Evolutionary conservation across 2,888 invertebrate species (phyloP).

Genomic region (Lithosia quadra): DNA sequence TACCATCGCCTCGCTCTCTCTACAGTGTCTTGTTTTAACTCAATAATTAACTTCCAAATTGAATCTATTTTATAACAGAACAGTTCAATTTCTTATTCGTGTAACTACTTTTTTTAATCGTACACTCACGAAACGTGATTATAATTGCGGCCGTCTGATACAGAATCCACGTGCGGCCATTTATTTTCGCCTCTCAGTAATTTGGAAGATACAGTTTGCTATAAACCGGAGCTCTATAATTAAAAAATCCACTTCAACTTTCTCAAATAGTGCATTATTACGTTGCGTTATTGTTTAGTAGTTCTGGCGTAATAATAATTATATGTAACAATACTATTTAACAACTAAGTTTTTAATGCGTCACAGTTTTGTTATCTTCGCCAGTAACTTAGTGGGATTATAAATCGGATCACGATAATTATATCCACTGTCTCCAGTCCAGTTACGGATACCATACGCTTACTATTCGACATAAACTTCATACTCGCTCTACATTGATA

Average conservation of each 20-base stretch:
- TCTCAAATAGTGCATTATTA: constrained; percentile 42
- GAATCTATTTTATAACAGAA: neutral
- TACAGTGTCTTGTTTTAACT: neutral
- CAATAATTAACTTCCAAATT: neutral
- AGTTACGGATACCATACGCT: no score
- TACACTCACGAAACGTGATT: constrained; percentile 8
- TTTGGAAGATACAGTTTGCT: constrained; percentile 22
- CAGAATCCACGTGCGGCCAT: constrained; percentile 9
- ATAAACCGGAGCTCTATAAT: constrained; percentile 36
- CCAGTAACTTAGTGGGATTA: no score
- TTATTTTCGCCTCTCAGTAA: constrained; percentile 15
- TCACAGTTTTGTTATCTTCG: neutral
- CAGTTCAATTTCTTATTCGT: neutral
- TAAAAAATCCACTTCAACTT: constrained; percentile 40
- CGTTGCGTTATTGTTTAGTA: constrained; percentile 30
- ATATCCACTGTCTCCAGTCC: no score
- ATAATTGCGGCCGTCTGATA: constrained; percentile 5
- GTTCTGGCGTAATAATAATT: constrained; percentile 32
- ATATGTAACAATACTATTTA: constrained; percentile 8
- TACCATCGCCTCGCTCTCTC: no score
- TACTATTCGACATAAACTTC: no score
- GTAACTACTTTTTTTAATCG: neutral
- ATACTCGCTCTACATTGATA: no score
- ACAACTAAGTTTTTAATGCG: constrained; percentile 33
- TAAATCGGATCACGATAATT: no score